phyloP scores from a whole-genome alignment of 1,140 invertebrate species.

The Lerema accius region DNA sequence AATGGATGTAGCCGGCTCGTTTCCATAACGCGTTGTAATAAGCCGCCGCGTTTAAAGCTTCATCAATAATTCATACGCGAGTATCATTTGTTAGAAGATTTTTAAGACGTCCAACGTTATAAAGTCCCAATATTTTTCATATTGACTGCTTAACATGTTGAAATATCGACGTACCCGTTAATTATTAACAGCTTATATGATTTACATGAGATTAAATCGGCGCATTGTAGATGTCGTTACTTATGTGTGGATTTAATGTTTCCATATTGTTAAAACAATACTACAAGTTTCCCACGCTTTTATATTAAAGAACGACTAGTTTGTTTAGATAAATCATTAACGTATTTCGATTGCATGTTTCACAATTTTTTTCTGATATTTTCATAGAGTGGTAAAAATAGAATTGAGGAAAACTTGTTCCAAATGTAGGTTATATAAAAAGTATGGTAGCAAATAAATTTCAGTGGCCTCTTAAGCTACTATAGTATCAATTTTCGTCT shows the following conservation, averaged over 20 bases:
- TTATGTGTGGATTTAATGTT: slow-evolving; percentile 8
- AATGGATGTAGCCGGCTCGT: slow-evolving; percentile 59
- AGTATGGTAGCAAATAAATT: no score
- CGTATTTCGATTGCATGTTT: not conserved
- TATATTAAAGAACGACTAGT: not conserved
- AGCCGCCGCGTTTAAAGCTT: slow-evolving; percentile 59
- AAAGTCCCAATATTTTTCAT: slow-evolving; percentile 31
- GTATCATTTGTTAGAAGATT: slow-evolving; percentile 54
- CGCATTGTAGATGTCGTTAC: not conserved
- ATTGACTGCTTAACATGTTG: slow-evolving; percentile 22
- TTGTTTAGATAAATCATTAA: not conserved
- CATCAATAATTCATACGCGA: slow-evolving; percentile 69
- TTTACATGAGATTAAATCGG: slow-evolving; percentile 33
- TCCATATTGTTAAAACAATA: not conserved
- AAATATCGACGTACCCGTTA: slow-evolving; percentile 25
- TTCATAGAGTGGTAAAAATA: no score
- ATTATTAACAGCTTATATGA: slow-evolving; percentile 35
- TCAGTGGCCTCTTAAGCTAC: no score
- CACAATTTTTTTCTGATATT: no score
- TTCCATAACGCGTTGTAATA: slow-evolving; percentile 65
- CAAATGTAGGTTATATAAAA: no score
- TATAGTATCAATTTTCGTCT: no score
- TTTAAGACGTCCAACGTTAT: slow-evolving; percentile 43
- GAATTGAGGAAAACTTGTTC: no score
- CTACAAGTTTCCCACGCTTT: not conserved